phyloP scores from a whole-genome alignment of 2,888 invertebrate genomes.

The Dynastes maya region DNA sequence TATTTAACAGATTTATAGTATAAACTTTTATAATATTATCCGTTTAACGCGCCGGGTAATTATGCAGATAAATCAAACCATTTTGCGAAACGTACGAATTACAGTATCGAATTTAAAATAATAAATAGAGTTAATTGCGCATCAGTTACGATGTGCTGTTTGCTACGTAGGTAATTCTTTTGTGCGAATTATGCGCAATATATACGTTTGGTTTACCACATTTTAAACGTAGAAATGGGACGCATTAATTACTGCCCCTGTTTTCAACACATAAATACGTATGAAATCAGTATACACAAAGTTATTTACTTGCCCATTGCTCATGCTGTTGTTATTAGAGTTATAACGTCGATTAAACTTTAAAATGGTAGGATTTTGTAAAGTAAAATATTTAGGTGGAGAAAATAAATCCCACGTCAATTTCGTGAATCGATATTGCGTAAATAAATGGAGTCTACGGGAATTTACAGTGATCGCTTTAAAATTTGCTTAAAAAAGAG shows the following conservation, averaged over 20 bases:
- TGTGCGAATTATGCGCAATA: not conserved
- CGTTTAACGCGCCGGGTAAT: conserved; percentile 9
- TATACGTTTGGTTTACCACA: conserved; percentile 10
- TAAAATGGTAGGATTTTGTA: too few relatives aligned
- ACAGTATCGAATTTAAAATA: conserved; percentile 1
- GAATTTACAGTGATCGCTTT: too few relatives aligned
- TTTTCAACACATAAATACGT: too few relatives aligned
- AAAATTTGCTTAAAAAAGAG: too few relatives aligned
- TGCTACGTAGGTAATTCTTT: not conserved
- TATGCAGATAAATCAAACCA: conserved; percentile 35
- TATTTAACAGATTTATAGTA: conserved; percentile 13
- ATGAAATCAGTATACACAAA: too few relatives aligned
- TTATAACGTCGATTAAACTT: too few relatives aligned
- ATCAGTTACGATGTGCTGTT: not conserved
- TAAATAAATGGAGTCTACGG: too few relatives aligned
- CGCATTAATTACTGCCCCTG: not conserved
- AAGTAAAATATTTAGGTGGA: too few relatives aligned
- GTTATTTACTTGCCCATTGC: too few relatives aligned
- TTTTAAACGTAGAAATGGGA: not conserved
- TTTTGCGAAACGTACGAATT: conserved; percentile 5
- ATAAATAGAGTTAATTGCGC: conserved; percentile 24
- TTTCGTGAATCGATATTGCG: too few relatives aligned
- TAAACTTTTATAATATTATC: conserved; percentile 39
- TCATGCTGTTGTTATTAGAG: too few relatives aligned
- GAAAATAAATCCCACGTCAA: too few relatives aligned